These are phyloP conservation scores for Drosophila eugracilis DNA, from an alignment of 1,140 invertebrate species.

Conservation along the genomic window DNA sequence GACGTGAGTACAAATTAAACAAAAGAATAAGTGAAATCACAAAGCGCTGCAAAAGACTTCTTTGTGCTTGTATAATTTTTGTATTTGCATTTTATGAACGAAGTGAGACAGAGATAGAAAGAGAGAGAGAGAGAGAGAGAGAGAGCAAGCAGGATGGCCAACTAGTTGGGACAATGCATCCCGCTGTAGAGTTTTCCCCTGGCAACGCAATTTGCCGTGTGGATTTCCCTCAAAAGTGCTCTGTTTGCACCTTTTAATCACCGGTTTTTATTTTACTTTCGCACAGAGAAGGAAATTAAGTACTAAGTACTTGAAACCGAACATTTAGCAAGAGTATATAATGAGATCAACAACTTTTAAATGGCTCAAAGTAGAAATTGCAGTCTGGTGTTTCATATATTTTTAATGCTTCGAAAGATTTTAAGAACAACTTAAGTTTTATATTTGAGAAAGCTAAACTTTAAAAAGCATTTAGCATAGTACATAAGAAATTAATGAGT, in stretches of 20 bases:
- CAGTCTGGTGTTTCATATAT: neutral
- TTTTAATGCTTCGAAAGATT: too few species aligned
- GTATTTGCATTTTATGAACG: conserved; percentile 57
- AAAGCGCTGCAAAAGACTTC: conserved; percentile 57
- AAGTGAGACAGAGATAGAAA: too few species aligned
- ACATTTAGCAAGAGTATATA: conserved; percentile 1
- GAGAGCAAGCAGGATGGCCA: neutral
- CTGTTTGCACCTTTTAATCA: conserved; percentile 15
- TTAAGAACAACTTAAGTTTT: too few species aligned
- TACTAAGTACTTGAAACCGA: neutral
- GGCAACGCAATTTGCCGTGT: conserved; percentile 7
- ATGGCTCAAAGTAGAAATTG: neutral
- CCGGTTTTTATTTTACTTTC: conserved; percentile 3
- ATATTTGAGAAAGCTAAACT: too few species aligned
- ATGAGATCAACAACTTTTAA: conserved; percentile 4
- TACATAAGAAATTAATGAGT: too few species aligned
- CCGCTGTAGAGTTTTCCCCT: neutral
- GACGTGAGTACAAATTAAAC: conserved; percentile 61
- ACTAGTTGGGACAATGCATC: conserved; percentile 11
- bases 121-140: too few species aligned
- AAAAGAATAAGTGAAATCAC: conserved; percentile 64
- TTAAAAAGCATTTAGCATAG: too few species aligned
- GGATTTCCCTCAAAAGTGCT: neutral
- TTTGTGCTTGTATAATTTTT: conserved; percentile 50
- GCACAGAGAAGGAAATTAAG: neutral